Conservation (phyloP, 2,888 invertebrate genomes). For the Aromia moschata region DNA sequence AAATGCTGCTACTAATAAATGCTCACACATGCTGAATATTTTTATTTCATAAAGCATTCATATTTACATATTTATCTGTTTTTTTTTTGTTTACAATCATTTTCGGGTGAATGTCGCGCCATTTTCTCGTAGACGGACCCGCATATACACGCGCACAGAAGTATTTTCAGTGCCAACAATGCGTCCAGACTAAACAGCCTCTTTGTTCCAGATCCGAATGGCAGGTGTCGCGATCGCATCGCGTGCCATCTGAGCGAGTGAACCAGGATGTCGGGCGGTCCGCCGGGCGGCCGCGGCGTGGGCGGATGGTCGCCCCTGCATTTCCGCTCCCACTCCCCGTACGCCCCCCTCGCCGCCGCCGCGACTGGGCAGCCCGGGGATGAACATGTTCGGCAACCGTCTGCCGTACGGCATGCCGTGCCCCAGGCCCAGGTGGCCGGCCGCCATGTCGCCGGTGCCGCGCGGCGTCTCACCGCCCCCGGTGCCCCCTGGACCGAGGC, state of each 20-base stretch:
- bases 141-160: too few relatives aligned
- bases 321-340: slow-evolving; percentile 80
- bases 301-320: slow-evolving; percentile 69
- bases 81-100: too few relatives aligned
- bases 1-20: too few relatives aligned
- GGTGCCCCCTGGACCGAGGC: slow-evolving; percentile 61
- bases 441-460: slow-evolving; percentile 63
- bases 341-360: slow-evolving; percentile 80
- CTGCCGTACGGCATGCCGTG: slow-evolving; percentile 70
- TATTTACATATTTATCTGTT: too few relatives aligned
- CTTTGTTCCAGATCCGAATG: slow-evolving; percentile 48
- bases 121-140: too few relatives aligned
- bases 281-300: slow-evolving; percentile 58
- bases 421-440: slow-evolving; percentile 74
- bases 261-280: slow-evolving; percentile 57
- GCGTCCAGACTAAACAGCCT: not conserved
- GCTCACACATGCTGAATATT: too few relatives aligned
- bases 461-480: slow-evolving; percentile 65
- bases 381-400: slow-evolving; percentile 62
- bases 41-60: too few relatives aligned
- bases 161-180: too few relatives aligned
- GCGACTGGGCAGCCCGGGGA: slow-evolving; percentile 65
- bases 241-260: slow-evolving; percentile 26
- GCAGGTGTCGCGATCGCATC: slow-evolving; percentile 35
- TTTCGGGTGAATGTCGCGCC: too few relatives aligned